Evolutionary conservation across 1,140 invertebrate genomes (phyloP).

Genomic region (Aphelinus certus): DNA sequence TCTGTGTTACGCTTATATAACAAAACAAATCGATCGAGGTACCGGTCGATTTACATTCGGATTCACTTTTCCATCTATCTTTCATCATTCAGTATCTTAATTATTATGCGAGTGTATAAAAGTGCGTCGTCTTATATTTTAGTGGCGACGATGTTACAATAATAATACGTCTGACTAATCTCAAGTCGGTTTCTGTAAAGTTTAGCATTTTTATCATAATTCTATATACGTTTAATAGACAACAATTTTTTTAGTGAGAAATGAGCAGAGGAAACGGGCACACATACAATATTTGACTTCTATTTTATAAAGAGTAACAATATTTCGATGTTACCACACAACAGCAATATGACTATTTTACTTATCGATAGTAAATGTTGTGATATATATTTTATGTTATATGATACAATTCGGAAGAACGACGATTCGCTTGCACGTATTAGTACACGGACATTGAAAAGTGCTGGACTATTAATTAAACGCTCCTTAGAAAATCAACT

Average conservation of each 20-base stretch:
- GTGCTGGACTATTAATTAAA: too few relatives aligned
- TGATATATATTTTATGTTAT: neutral
- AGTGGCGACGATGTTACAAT: slow-evolving; percentile 6
- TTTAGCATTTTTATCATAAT: neutral
- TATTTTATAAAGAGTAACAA: slow-evolving; percentile 44
- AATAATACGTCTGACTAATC: slow-evolving; percentile 36
- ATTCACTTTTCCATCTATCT: neutral
- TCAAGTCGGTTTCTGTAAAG: slow-evolving; percentile 25
- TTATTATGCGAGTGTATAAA: slow-evolving; percentile 38
- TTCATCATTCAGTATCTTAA: slow-evolving; percentile 29
- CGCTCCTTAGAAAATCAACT: too few relatives aligned
- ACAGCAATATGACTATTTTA: slow-evolving; percentile 48
- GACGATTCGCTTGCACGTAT: slow-evolving; percentile 10
- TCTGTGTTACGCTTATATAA: slow-evolving; percentile 32
- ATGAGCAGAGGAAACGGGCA: slow-evolving; percentile 21
- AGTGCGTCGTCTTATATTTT: neutral
- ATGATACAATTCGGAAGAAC: slow-evolving; percentile 19
- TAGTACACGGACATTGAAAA: too few relatives aligned
- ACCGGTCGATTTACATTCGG: slow-evolving; percentile 24
- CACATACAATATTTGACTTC: slow-evolving; percentile 32
- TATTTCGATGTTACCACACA: slow-evolving; percentile 48
- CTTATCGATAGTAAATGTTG: slow-evolving; percentile 27
- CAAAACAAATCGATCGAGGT: slow-evolving; percentile 23
- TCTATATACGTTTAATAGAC: slow-evolving; percentile 34
- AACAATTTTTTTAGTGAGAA: slow-evolving; percentile 34